Evolutionary conservation across 2,797 vertebrate genomes (phyloP).

Genomic region (Coregonus ussuriensis): DNA sequence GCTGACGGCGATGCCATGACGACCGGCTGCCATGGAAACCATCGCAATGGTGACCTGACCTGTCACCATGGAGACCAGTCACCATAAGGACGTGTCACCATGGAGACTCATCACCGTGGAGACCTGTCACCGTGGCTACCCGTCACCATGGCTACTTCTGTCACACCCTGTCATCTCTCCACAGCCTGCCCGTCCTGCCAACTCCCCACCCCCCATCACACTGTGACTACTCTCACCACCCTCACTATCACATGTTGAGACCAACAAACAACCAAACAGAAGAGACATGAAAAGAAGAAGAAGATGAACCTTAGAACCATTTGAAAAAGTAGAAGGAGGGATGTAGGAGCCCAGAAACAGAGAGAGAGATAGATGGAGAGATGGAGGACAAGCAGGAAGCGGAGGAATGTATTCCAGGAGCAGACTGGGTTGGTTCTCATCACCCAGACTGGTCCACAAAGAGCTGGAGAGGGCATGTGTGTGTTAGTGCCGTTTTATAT

Average conservation of each 20-base stretch:
- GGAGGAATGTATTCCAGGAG: conserved; percentile 57
- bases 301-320: conserved; percentile 22
- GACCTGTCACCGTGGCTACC: conserved; percentile 44
- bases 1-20: neutral
- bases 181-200: conserved; percentile 24
- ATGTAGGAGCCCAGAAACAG: conserved; percentile 33
- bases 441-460: conserved; percentile 38
- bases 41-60: conserved; percentile 33
- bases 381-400: conserved; percentile 51
- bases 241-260: conserved; percentile 1
- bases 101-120: conserved; percentile 32
- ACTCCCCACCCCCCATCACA: neutral
- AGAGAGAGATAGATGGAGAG: conserved; percentile 24
- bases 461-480: conserved; percentile 51
- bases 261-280: conserved; percentile 5
- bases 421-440: neutral
- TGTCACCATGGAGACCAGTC: conserved; percentile 55
- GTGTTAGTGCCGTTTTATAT: conserved; percentile 57
- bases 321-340: conserved; percentile 33
- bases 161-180: conserved; percentile 62
- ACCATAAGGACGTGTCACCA: conserved; percentile 42
- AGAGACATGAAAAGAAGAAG: conserved; percentile 15
- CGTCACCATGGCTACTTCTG: conserved; percentile 36
- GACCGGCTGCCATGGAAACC: conserved; percentile 23
- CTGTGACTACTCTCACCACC: neutral